Conservation (phyloP, 2,888 invertebrate genomes). For the Chalcis sispes region DNA sequence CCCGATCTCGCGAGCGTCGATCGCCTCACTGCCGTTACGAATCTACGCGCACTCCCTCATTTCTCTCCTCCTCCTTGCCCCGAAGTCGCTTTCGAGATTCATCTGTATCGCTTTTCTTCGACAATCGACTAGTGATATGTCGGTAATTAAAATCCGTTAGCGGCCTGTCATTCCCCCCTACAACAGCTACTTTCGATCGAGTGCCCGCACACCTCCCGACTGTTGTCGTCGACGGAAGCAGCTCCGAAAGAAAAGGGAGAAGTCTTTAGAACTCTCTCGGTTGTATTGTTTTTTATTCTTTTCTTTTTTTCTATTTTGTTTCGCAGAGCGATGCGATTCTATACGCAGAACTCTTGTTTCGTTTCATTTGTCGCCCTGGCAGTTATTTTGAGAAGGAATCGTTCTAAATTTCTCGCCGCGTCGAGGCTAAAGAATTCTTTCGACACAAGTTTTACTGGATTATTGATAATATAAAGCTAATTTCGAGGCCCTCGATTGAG, state of each 20-base stretch:
- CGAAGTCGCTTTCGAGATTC: slow-evolving; percentile 40
- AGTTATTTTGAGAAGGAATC: slow-evolving; percentile 2
- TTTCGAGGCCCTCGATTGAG: not conserved
- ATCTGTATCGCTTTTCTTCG: slow-evolving; percentile 33
- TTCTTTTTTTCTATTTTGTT: not conserved
- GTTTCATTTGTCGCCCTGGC: not conserved
- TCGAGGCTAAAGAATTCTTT: not conserved
- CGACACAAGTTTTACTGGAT: not conserved
- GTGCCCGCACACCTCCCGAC: not conserved
- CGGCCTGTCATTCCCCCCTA: slow-evolving; percentile 53
- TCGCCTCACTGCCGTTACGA: slow-evolving; percentile 52
- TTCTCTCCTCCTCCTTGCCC: slow-evolving; percentile 23
- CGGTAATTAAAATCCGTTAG: slow-evolving; percentile 69
- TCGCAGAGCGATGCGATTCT: slow-evolving; percentile 7
- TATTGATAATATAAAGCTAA: not conserved
- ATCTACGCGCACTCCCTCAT: slow-evolving; percentile 19
- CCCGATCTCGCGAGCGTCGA: not conserved
- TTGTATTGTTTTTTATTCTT: not conserved
- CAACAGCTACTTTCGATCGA: slow-evolving; percentile 6
- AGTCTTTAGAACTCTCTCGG: not conserved
- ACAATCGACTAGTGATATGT: slow-evolving; percentile 66
- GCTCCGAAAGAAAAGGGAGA: slow-evolving; percentile 2
- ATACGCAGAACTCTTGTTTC: slow-evolving; percentile 32
- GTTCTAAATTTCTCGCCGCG: not conserved
- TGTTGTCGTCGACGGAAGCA: not conserved